Conservation (phyloP, 2,888 invertebrate genomes). For the Agriotes lineatus region DNA sequence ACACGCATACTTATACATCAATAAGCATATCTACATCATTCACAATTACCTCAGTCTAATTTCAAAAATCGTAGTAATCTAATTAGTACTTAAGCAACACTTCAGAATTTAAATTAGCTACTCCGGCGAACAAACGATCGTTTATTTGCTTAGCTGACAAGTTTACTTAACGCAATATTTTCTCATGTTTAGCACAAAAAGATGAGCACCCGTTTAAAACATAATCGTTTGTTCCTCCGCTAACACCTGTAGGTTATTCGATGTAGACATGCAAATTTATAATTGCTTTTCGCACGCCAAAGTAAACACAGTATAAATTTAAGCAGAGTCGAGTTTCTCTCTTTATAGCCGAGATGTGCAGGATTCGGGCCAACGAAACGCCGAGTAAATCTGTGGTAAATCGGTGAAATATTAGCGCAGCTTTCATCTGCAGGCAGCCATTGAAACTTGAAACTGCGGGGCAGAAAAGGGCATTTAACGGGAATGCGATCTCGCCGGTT, state of each 20-base stretch:
- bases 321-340: conserved; percentile 8
- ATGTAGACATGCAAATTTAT: conserved; percentile 19
- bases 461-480: conserved; percentile 54
- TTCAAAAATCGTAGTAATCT: too few relatives aligned
- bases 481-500: conserved; percentile 52
- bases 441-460: conserved; percentile 59
- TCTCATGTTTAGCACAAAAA: too few relatives aligned
- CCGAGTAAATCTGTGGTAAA: conserved; percentile 53
- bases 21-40: too few relatives aligned
- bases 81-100: too few relatives aligned
- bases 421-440: conserved; percentile 57
- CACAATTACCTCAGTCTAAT: too few relatives aligned
- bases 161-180: too few relatives aligned
- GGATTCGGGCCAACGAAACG: conserved; percentile 1
- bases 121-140: too few relatives aligned
- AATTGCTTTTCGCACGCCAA: conserved; percentile 27
- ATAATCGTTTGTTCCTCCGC: conserved; percentile 3
- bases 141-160: too few relatives aligned
- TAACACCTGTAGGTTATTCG: conserved; percentile 8
- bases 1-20: too few relatives aligned
- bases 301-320: conserved; percentile 15
- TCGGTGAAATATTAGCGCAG: conserved; percentile 58
- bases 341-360: conserved; percentile 1
- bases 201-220: too few relatives aligned
- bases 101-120: too few relatives aligned